These are phyloP conservation scores for Felis chaus DNA, from an alignment of 2,113 vertebrate species.

Conservation along the genomic window DNA sequence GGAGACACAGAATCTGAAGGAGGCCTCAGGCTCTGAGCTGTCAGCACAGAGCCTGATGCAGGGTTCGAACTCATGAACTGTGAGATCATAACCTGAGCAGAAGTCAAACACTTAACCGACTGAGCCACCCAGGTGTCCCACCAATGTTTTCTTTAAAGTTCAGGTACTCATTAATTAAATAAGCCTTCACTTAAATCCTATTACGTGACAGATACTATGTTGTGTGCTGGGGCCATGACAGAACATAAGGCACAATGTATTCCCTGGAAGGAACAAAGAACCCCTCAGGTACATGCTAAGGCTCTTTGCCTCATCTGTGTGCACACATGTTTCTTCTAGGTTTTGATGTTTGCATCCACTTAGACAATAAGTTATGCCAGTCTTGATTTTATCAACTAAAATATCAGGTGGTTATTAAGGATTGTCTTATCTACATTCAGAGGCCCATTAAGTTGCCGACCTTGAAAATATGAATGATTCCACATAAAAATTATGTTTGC, in stretches of 20 bases:
- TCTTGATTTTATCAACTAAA: background rate
- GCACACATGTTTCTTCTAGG: background rate
- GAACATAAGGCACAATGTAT: background rate
- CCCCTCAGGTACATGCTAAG: background rate
- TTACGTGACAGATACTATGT: background rate
- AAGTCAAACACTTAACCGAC: no score
- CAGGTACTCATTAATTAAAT: background rate
- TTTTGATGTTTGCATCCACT: background rate
- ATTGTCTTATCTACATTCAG: background rate
- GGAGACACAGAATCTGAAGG: no score
- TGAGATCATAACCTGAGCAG: no score
- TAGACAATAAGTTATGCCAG: background rate
- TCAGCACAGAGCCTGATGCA: no score
- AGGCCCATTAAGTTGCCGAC: background rate
- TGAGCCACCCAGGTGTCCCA: no score
- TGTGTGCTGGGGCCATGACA: background rate
- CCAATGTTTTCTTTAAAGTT: background rate
- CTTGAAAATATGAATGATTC: background rate
- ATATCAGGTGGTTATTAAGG: background rate
- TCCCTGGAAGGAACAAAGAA: background rate
- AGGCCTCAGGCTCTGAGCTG: no score
- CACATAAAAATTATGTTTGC: background rate
- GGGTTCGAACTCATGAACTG: no score
- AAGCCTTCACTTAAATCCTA: background rate
- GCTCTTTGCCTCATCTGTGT: background rate